Conservation (phyloP, 2,797 vertebrate genomes). For the Simalia tracyae region DNA sequence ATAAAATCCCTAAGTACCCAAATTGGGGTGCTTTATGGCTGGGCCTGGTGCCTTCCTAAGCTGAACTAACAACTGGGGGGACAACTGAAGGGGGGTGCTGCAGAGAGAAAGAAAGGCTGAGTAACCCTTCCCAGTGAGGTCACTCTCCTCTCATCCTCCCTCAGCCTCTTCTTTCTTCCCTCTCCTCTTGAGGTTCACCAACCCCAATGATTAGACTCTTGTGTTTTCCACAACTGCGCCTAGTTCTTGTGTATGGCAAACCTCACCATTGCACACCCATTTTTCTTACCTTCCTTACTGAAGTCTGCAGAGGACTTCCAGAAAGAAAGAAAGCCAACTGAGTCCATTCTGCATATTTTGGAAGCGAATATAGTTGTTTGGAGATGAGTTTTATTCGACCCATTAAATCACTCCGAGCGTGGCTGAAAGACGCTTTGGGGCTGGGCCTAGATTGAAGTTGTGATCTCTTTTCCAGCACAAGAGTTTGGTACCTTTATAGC, state of each 20-base stretch:
- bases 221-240: background rate
- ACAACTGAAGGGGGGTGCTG: too few relatives aligned
- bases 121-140: background rate
- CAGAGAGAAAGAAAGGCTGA: background rate
- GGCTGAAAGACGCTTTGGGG: constrained; percentile 23
- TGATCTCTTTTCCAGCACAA: constrained; percentile 28
- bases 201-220: background rate
- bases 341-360: fast-evolving
- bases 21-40: too few relatives aligned
- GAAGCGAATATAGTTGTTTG: constrained; percentile 15
- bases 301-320: too few relatives aligned
- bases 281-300: too few relatives aligned
- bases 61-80: too few relatives aligned
- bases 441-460: constrained; percentile 22
- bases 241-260: background rate
- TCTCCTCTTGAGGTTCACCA: background rate
- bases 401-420: constrained; percentile 41
- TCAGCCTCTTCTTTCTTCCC: background rate
- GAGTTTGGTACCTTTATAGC: constrained; percentile 18
- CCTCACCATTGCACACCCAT: too few relatives aligned
- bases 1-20: too few relatives aligned
- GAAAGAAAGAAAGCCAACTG: too few relatives aligned
- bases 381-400: constrained; percentile 18
- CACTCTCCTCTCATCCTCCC: background rate
- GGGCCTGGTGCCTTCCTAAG: too few relatives aligned